Percentiles rank a stretch among this genome's conserved stretches.
Conservation (phyloP, 2,888 invertebrate genomes). For the Melieria picta region DNA sequence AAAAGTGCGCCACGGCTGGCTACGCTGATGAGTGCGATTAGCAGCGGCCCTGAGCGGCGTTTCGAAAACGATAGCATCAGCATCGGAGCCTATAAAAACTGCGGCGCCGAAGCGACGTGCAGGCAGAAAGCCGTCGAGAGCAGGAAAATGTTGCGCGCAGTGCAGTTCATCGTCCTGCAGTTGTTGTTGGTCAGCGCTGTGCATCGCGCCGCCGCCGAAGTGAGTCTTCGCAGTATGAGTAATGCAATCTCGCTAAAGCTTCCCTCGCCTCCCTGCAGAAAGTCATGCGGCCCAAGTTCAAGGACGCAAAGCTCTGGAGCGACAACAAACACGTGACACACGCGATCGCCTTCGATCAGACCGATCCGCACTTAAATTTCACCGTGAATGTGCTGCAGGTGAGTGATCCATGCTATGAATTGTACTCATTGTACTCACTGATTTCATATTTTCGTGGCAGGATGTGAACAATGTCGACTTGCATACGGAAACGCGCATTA, state of each 20-base stretch:
- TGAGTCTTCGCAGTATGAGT: slow-evolving; percentile 8
- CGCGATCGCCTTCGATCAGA: slow-evolving; percentile 51
- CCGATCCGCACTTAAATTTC: slow-evolving; percentile 60
- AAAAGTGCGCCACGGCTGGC: not conserved
- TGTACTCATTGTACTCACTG: not conserved
- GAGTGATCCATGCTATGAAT: not conserved
- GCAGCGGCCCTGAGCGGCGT: too few relatives aligned
- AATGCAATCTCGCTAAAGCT: not conserved
- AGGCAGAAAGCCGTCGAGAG: too few relatives aligned
- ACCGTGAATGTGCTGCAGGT: slow-evolving; percentile 54
- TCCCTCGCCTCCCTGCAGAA: slow-evolving; percentile 47
- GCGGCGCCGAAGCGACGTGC: too few relatives aligned
- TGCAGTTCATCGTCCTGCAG: slow-evolving; percentile 37
- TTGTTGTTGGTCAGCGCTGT: slow-evolving; percentile 39
- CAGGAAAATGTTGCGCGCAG: slow-evolving; percentile 8
- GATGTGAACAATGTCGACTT: slow-evolving; percentile 54
- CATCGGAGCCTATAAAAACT: too few relatives aligned
- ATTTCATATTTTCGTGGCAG: slow-evolving; percentile 5
- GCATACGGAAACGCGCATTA: slow-evolving; percentile 50
- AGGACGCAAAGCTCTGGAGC: slow-evolving; percentile 58
- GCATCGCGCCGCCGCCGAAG: slow-evolving; percentile 46
- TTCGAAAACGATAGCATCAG: too few relatives aligned
- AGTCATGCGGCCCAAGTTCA: slow-evolving; percentile 60
- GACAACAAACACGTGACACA: slow-evolving; percentile 56
- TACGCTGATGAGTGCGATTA: not conserved